Conservation (phyloP, 2,888 invertebrate genomes). For the Lepidochrysops patricia region DNA sequence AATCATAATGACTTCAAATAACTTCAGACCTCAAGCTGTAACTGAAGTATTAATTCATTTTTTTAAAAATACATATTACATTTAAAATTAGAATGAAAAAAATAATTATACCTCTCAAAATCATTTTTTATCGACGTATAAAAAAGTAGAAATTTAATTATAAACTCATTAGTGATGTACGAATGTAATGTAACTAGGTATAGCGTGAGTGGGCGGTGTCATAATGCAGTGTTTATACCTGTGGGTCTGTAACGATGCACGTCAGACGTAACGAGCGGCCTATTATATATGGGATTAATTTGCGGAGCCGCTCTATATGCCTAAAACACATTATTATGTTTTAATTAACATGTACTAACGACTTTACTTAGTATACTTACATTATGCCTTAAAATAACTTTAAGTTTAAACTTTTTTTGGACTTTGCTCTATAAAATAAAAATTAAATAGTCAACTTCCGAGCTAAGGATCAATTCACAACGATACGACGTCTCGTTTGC, state of each 20-base stretch:
- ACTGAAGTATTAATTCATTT: too few species aligned
- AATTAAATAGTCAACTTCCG: too few species aligned
- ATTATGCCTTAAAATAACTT: not conserved
- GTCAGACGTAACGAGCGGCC: not conserved
- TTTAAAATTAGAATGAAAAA: too few species aligned
- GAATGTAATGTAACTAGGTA: not conserved
- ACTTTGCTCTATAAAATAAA: too few species aligned
- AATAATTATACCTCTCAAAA: too few species aligned
- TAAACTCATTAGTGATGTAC: not conserved
- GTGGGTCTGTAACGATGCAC: not conserved
- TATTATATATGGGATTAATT: conserved; percentile 6
- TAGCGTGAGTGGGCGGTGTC: not conserved
- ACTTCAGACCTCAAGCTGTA: too few species aligned
- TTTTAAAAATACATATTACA: too few species aligned
- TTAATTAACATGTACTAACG: not conserved
- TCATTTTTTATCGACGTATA: too few species aligned
- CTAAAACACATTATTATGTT: not conserved
- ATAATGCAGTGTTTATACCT: not conserved
- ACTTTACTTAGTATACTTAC: not conserved
- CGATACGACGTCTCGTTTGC: too few species aligned
- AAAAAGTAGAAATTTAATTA: too few species aligned
- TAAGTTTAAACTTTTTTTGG: not conserved
- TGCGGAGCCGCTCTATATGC: not conserved
- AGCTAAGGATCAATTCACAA: too few species aligned
- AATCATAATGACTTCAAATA: too few species aligned